These are phyloP conservation scores for Barypeithes pellucidus DNA, from an alignment of 2,888 invertebrate genomes.

Conservation along the genomic window DNA sequence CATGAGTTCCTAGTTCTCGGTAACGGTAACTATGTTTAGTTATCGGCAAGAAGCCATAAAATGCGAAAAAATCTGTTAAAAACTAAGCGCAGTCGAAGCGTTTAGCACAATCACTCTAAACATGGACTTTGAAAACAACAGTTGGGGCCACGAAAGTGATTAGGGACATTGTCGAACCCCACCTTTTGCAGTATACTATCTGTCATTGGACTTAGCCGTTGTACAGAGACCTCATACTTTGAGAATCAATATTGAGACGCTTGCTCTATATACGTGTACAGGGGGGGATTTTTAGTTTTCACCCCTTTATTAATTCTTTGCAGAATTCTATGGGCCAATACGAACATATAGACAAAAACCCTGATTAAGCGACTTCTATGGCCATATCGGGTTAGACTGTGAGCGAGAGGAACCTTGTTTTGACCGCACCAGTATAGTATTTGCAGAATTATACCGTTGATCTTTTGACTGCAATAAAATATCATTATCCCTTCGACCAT, in stretches of 20 bases:
- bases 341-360: no score
- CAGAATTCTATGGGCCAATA: no score
- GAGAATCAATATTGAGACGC: constrained; percentile 65
- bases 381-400: no score
- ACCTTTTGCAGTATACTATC: constrained; percentile 63
- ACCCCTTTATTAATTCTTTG: background rate
- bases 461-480: no score
- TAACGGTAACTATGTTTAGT: constrained; percentile 57
- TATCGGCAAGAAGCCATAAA: constrained; percentile 53
- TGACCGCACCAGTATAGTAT: no score
- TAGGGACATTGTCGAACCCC: constrained; percentile 62
- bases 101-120: constrained; percentile 35
- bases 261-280: constrained; percentile 60
- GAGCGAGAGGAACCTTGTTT: no score
- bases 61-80: constrained; percentile 32
- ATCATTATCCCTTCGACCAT: no score
- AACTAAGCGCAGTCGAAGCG: constrained; percentile 21
- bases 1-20: constrained; percentile 77
- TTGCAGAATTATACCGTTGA: no score
- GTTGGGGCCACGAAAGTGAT: constrained; percentile 47
- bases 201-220: constrained; percentile 56
- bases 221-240: constrained; percentile 46
- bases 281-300: constrained; percentile 52
- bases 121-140: constrained; percentile 28
- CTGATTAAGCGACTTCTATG: no score